A percentile compares a stretch with the other conserved stretches of the same genome.
Conservation (phyloP, 2,888 invertebrate genomes). For the Platycheirus rosarum region DNA sequence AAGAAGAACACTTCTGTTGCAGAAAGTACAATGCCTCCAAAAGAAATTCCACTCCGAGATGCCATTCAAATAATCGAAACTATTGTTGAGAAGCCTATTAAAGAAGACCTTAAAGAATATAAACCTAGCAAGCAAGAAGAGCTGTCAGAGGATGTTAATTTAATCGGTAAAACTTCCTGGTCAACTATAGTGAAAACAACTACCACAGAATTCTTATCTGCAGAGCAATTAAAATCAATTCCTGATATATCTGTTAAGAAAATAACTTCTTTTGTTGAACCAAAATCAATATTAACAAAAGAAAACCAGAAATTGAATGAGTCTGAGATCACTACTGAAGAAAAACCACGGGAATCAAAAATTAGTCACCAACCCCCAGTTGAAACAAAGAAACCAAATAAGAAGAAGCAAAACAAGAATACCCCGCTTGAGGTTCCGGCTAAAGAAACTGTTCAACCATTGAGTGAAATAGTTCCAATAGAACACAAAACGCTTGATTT, state of each 20-base stretch:
- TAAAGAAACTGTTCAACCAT: not conserved
- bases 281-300: not conserved
- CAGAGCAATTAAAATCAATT: not conserved
- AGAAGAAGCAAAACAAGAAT: constrained; percentile 16
- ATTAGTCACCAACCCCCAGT: not conserved
- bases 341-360: not conserved
- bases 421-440: not conserved
- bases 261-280: not conserved
- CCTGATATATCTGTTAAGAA: not conserved
- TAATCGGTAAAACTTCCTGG: not conserved
- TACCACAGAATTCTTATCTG: not conserved
- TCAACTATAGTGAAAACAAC: not conserved
- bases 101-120: too few species aligned
- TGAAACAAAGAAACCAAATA: constrained; percentile 1
- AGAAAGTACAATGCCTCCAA: not conserved
- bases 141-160: not conserved
- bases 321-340: not conserved
- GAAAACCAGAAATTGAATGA: not conserved
- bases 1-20: not conserved
- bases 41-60: not conserved
- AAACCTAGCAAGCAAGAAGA: too few species aligned
- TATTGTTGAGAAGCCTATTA: too few species aligned
- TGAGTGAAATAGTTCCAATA: not conserved
- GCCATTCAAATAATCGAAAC: not conserved
- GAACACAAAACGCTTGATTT: not conserved